phyloP scores from a whole-genome alignment of 2,888 invertebrate genomes.

The Gnatocerus cornutus region DNA sequence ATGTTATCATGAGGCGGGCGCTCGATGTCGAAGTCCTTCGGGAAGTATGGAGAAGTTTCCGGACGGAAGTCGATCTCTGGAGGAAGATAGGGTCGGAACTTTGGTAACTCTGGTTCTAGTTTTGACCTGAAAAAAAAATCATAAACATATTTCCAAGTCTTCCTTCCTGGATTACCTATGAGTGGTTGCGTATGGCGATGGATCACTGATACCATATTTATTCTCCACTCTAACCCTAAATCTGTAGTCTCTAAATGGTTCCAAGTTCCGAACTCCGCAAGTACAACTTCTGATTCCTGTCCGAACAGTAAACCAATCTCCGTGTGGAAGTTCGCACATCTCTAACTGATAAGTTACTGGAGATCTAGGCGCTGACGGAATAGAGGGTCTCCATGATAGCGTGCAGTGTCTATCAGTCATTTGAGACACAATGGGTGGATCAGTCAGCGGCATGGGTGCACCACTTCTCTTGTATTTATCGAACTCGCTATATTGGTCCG shows the following conservation, averaged over 20 bases:
- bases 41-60: slow-evolving; percentile 90
- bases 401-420: slow-evolving; percentile 93
- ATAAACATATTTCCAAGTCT: not conserved
- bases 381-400: slow-evolving; percentile 94
- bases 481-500: slow-evolving; percentile 88
- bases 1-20: slow-evolving; percentile 89
- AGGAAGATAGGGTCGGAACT: slow-evolving; percentile 85
- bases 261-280: slow-evolving; percentile 91
- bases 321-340: slow-evolving; percentile 93
- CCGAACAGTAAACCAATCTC: slow-evolving; percentile 93
- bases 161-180: slow-evolving; percentile 70
- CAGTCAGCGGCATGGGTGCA: slow-evolving; percentile 89
- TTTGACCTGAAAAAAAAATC: slow-evolving; percentile 75
- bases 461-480: slow-evolving; percentile 89
- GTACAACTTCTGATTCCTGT: slow-evolving; percentile 90
- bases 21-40: slow-evolving; percentile 93
- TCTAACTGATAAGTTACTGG: slow-evolving; percentile 97
- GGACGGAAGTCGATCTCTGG: slow-evolving; percentile 89
- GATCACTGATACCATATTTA: slow-evolving; percentile 96
- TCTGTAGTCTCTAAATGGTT: slow-evolving; percentile 95
- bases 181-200: slow-evolving; percentile 92
- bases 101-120: slow-evolving; percentile 85
- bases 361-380: slow-evolving; percentile 88
- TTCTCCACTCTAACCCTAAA: slow-evolving; percentile 97
- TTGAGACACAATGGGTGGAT: slow-evolving; percentile 92